phyloP scores from a whole-genome alignment of 1,140 invertebrate genomes.

The Ruditapes philippinarum region DNA sequence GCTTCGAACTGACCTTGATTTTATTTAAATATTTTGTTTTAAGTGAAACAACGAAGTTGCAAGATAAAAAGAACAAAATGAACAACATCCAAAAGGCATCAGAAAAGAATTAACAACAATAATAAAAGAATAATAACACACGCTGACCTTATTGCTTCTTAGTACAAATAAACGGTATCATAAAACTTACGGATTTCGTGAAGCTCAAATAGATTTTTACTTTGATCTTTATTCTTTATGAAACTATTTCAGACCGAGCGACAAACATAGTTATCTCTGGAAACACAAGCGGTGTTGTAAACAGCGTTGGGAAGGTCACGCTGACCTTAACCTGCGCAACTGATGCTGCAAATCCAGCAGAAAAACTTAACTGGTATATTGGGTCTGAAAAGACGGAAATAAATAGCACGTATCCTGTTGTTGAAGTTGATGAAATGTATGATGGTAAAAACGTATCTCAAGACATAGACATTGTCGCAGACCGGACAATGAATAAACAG shows the following conservation, averaged over 20 bases:
- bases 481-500: neutral
- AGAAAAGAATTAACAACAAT: no score
- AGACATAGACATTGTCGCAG: neutral
- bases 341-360: neutral
- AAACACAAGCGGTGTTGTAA: neutral
- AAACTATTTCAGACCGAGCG: neutral
- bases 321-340: slow-evolving; percentile 1
- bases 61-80: no score
- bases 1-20: no score
- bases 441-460: neutral
- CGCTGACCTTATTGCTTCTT: no score
- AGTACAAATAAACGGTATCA: no score
- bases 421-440: neutral
- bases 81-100: no score
- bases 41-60: no score
- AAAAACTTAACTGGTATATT: neutral
- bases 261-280: neutral
- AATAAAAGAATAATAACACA: no score
- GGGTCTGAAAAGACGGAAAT: neutral
- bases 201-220: neutral
- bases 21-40: no score
- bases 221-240: neutral
- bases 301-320: neutral
- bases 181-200: no score
- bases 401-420: neutral